Conservation (phyloP, 2,888 invertebrate species). For the Tiliacea aurago region DNA sequence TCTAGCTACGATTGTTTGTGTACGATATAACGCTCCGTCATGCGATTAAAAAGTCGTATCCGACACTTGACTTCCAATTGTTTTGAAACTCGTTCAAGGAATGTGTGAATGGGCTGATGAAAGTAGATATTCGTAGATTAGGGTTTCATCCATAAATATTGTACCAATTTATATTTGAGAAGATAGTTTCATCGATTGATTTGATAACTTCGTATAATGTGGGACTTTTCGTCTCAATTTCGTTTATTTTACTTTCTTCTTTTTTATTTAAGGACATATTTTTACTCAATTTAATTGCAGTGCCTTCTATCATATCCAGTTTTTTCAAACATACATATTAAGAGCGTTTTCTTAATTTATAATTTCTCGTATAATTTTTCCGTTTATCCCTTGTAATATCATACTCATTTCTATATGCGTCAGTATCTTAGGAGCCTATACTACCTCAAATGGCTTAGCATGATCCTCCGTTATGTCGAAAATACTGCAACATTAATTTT, state of each 20-base stretch:
- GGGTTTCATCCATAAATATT: background rate
- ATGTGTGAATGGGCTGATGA: slow-evolving; percentile 57
- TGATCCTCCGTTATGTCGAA: too few relatives aligned
- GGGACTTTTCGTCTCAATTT: background rate
- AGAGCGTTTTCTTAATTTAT: background rate
- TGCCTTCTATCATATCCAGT: background rate
- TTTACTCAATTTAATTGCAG: background rate
- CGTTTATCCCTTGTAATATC: background rate
- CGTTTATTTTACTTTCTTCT: background rate
- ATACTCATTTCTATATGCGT: background rate
- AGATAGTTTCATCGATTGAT: background rate
- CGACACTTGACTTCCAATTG: slow-evolving; percentile 55
- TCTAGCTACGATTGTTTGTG: slow-evolving; percentile 64
- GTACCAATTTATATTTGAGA: background rate
- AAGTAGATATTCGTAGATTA: slow-evolving; percentile 32
- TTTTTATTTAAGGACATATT: background rate
- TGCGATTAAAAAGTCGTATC: slow-evolving; percentile 64
- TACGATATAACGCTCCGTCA: slow-evolving; percentile 64
- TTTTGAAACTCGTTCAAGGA: slow-evolving; percentile 49
- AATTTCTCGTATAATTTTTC: background rate
- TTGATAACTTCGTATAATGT: background rate
- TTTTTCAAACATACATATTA: background rate
- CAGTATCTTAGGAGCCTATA: too few relatives aligned
- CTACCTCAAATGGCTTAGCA: too few relatives aligned
- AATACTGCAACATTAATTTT: too few relatives aligned